Evolutionary conservation across 2,113 vertebrate species (phyloP), one percentile per base, ranked within the genome.

Genomic region (Passerina amoena): DNA sequence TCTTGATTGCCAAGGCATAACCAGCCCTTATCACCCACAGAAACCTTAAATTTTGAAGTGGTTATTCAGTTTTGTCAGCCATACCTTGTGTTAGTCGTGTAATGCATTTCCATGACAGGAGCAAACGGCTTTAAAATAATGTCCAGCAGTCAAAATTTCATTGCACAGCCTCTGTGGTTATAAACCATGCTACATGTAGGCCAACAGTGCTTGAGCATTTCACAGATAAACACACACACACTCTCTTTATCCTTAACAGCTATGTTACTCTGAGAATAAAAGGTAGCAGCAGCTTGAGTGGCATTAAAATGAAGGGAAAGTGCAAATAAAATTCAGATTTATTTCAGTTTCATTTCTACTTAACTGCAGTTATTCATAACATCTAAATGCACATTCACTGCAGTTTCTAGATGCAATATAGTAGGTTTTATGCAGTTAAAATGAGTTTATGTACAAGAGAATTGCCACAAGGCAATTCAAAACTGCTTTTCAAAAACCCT

Each of bases 301-400:
- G 96, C 76, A 40, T 96, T 96, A 97, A 95, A 96, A 87, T 87
- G 93, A 94, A 97, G 91, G 91, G 71, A 88, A 96, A 97, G 93
- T 87, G 88, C 97, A 97, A 97, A 97, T 97, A 97, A 97, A 98
- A 98, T 96, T 96, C 98, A 97, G 96, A 98, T 98, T 97, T 97
- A 97, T 97, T 97, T 96, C 92, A 50, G 93, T 95, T 96, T 96
- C 94, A 82, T 96, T 97, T 95, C 92, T 80, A 90, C 87, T 96
- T 97, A 97, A 95, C 93, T 97, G 97, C 97, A 96, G 94, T 98
- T 97, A 97, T 96, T 97, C 96, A 96, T 96, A 98, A 97, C 94
- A 95, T 96, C 96, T 97, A 97, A 97, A 97, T 96, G 97, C 91
- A 92, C 96, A 96, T 93, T 93, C 81, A 18, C 91, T 91, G 97